Base-by-base conservation (phyloP, 2,888 invertebrate species). In the Eubasilissa splendida region DNA sequence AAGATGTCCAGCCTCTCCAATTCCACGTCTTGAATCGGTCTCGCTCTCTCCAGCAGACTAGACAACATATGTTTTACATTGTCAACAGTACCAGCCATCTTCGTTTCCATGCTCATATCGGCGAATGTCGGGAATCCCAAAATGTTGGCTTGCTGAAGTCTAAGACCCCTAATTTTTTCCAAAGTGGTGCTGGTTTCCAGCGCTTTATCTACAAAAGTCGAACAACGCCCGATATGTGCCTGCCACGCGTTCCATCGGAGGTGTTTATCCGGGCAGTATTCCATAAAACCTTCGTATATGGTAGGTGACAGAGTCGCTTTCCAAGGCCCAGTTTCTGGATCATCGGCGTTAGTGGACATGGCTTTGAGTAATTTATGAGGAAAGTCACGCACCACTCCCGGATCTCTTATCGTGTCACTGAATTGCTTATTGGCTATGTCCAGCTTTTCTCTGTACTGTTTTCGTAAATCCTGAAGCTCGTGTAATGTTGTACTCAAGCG, bases 91-190 rank as follows among this genome's bases (percentile, higher is more conserved):
- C 94, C 95, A 8, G 97, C 96, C 97, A 98, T 92, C 91, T 97
- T 98, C 0, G 97, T 97, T 89, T 96, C 94, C 96, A 98, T 96
- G 58, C 96, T 96, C 94, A 98, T 94, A 59, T 97, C 94, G 0
- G 93, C 94, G 88, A 90, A 98, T 77, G 92, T 93, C 83, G 94
- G 91, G 87, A 93, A 98, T 0, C 98, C 97, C 10, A 98, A 88
- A 12, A 94, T 85, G 84, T 93, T 90, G 0, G 97, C 97, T 85
- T 96, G 93, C 59, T 94, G 93, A 65, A 89, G 88, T 84, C 96
- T 92, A 59, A 92, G 86, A 68, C 87, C 89, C 58, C 97, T 91
- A 76, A 98, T 95, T 86, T 95, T 94, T 87, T 97, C 96, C 79
- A 98, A 87, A 86, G 94, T 89, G 0, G 93, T 89, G 86, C 95